Conservation (phyloP, 2,888 invertebrate genomes). For the Drosophila helvetica region DNA sequence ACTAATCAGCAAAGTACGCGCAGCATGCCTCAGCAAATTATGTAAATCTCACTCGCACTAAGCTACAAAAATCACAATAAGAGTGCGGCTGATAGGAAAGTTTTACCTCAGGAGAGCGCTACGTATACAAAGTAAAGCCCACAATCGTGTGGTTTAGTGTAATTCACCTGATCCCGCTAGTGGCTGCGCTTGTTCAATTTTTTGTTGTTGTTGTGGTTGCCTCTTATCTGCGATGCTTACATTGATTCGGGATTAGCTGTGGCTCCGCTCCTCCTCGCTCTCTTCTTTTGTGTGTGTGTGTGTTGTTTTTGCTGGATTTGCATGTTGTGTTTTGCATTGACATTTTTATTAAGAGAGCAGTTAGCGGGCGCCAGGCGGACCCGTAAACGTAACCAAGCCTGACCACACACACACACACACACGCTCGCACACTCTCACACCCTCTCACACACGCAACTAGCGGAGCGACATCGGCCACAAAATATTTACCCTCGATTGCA, state of each 20-base stretch:
- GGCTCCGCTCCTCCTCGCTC: conserved; percentile 5
- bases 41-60: neutral
- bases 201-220: conserved; percentile 35
- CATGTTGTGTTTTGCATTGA: conserved; percentile 68
- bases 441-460: conserved; percentile 55
- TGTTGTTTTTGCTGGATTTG: conserved; percentile 53
- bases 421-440: too few relatives aligned
- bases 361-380: conserved; percentile 40
- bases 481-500: conserved; percentile 76
- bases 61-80: neutral
- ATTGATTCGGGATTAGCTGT: conserved; percentile 69
- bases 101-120: neutral
- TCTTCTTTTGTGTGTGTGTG: conserved; percentile 22
- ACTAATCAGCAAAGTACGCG: conserved; percentile 6
- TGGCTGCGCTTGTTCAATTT: conserved; percentile 22
- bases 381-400: conserved; percentile 62
- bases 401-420: conserved; percentile 50
- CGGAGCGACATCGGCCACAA: conserved; percentile 55
- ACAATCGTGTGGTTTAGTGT: conserved; percentile 44
- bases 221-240: conserved; percentile 59
- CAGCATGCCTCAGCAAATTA: neutral
- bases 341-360: conserved; percentile 67
- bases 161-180: conserved; percentile 71
- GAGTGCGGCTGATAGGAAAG: neutral
- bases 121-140: neutral